Percentiles rank a stretch among this genome's conserved stretches.
phyloP scores from a whole-genome alignment of 2,113 vertebrate genomes.

The Malurus melanocephalus region DNA sequence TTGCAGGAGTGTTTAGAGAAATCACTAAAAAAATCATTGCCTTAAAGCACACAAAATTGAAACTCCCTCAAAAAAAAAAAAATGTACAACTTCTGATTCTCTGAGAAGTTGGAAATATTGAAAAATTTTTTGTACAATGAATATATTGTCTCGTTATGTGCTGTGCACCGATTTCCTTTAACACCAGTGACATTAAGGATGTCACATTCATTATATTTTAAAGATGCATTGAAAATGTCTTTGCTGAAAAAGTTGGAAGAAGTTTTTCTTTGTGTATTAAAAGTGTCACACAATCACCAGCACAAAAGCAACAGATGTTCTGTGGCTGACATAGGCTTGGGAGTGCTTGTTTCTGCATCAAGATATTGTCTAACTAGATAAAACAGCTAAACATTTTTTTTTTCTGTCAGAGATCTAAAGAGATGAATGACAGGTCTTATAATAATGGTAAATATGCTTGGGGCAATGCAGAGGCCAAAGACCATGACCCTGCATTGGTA shows the following conservation, averaged over 20 bases:
- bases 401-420: conserved; percentile 52
- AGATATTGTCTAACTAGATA: conserved; percentile 52
- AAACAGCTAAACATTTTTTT: conserved; percentile 39
- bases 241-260: not conserved
- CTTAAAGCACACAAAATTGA: not conserved
- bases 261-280: not conserved
- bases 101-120: not conserved
- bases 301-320: conserved; percentile 21
- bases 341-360: conserved; percentile 22
- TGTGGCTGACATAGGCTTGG: not conserved
- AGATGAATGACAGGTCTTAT: conserved; percentile 64
- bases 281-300: not conserved
- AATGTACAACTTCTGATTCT: not conserved
- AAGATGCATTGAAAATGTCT: not conserved
- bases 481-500: conserved; percentile 54
- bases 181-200: not conserved
- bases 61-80: not conserved
- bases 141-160: not conserved
- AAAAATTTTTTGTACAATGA: not conserved
- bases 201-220: not conserved
- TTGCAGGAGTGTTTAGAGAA: not conserved
- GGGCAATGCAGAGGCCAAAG: conserved; percentile 58
- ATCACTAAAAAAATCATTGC: not conserved
- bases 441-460: conserved; percentile 66
- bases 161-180: not conserved